phyloP scores from a whole-genome alignment of 2,888 invertebrate genomes.

The Xestia ashworthii region DNA sequence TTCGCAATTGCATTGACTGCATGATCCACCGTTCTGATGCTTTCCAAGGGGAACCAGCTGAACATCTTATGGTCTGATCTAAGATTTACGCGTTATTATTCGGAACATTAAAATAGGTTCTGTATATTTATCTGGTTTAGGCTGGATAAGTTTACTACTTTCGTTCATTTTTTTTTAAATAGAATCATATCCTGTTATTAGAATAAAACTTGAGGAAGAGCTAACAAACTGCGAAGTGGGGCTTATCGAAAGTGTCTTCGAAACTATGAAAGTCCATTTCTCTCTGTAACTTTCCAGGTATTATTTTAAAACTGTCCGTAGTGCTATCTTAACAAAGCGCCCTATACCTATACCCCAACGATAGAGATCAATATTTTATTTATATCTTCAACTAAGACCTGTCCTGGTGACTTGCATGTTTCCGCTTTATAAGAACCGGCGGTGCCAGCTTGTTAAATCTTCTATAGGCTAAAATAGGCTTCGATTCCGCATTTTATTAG shows the following conservation, averaged over 20 bases:
- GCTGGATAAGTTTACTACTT: too few species aligned
- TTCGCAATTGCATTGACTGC: neutral
- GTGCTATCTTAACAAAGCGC: conserved; percentile 12
- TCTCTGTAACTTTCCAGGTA: neutral
- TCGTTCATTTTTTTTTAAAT: too few species aligned
- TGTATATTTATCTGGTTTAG: neutral
- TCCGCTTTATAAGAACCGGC: conserved; percentile 23
- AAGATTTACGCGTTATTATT: neutral
- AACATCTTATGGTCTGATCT: conserved; percentile 2
- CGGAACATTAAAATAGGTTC: neutral
- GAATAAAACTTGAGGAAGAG: too few species aligned
- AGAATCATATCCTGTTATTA: too few species aligned
- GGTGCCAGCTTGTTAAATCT: conserved; percentile 15
- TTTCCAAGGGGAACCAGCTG: neutral
- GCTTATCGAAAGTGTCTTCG: neutral
- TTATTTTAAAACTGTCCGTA: neutral
- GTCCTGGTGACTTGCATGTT: conserved; percentile 17
- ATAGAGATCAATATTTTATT: conserved; percentile 32
- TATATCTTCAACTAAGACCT: conserved; percentile 1
- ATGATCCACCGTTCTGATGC: neutral
- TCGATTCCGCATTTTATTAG: conserved; percentile 46
- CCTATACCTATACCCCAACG: conserved; percentile 6
- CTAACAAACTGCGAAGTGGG: neutral
- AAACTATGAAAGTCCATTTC: conserved; percentile 6
- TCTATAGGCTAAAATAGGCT: conserved; percentile 1